Evolutionary conservation across 2,113 vertebrate species (phyloP).

Genomic region (Phrynocephalus versicolor): DNA sequence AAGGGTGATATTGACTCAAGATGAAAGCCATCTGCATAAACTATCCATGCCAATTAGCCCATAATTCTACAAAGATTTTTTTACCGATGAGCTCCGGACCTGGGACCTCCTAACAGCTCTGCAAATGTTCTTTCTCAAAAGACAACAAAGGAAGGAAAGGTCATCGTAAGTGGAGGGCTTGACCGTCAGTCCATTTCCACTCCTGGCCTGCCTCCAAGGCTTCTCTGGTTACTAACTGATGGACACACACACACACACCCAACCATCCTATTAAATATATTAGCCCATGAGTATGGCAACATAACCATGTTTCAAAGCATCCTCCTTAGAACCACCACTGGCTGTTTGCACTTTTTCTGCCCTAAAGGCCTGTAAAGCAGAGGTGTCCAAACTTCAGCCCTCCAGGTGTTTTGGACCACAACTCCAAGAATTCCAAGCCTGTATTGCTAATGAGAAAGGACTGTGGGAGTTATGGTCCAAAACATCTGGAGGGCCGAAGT

Average conservation of each 20-base stretch:
- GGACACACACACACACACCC: too few relatives aligned
- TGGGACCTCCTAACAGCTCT: conserved; percentile 49
- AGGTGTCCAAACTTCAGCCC: too few relatives aligned
- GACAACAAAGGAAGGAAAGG: too few relatives aligned
- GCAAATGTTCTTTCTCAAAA: not conserved
- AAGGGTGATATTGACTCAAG: not conserved
- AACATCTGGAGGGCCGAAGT: too few relatives aligned
- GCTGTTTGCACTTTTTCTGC: not conserved
- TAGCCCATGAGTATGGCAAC: too few relatives aligned
- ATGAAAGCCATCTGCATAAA: rapidly evolving
- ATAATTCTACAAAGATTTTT: conserved; percentile 47
- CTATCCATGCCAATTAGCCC: rapidly evolving
- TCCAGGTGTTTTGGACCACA: too few relatives aligned
- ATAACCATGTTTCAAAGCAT: not conserved
- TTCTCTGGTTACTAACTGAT: not conserved
- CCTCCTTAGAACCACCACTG: not conserved
- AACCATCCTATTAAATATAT: not conserved
- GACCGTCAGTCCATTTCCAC: not conserved
- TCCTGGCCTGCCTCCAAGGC: not conserved
- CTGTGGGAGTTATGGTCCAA: too few relatives aligned
- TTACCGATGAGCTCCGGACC: conserved; percentile 57
- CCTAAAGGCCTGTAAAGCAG: too few relatives aligned
- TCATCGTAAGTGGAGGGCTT: not conserved
- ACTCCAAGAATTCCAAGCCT: too few relatives aligned
- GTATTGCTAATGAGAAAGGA: too few relatives aligned